Percentiles rank a stretch among this genome's conserved stretches.
phyloP scores from a whole-genome alignment of 2,797 vertebrate species.

The Arnoldichthys spilopterus region DNA sequence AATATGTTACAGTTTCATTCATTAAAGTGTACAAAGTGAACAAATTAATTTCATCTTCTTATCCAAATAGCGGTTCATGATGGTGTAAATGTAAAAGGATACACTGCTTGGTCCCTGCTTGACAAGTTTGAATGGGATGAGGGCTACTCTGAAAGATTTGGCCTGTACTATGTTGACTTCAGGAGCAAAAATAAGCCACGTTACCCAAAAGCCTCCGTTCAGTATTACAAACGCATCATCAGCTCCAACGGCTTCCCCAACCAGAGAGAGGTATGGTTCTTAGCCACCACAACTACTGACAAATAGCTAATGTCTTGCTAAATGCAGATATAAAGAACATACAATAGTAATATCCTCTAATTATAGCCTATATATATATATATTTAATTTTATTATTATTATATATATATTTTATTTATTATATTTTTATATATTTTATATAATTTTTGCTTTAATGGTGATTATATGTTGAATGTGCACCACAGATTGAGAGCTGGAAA shows the following conservation, averaged over 20 bases:
- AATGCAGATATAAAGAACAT: conserved; percentile 5
- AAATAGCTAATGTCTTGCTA: not conserved
- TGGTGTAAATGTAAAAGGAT: conserved; percentile 86
- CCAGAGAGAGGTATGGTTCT: conserved; percentile 78
- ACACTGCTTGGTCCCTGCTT: conserved; percentile 90
- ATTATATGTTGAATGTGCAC: not conserved
- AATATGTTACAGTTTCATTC: conserved; percentile 5
- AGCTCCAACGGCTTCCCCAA: conserved; percentile 90
- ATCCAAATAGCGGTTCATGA: conserved; percentile 85
- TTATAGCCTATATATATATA: not conserved
- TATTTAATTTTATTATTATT: no score
- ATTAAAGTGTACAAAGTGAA: not conserved
- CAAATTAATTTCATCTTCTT: conserved; percentile 3
- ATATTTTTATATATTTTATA: not conserved
- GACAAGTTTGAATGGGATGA: conserved; percentile 95
- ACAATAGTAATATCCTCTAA: no score
- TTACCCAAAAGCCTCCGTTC: conserved; percentile 89
- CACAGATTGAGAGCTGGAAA: conserved; percentile 86
- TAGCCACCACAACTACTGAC: not conserved
- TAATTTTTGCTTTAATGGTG: not conserved
- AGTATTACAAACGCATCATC: conserved; percentile 89
- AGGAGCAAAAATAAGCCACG: conserved; percentile 83
- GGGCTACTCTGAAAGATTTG: conserved; percentile 88
- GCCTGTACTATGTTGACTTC: conserved; percentile 89
- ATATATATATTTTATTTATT: no score